Conservation (phyloP, 1,140 invertebrate species). For the Drosophila lacteicornis region DNA sequence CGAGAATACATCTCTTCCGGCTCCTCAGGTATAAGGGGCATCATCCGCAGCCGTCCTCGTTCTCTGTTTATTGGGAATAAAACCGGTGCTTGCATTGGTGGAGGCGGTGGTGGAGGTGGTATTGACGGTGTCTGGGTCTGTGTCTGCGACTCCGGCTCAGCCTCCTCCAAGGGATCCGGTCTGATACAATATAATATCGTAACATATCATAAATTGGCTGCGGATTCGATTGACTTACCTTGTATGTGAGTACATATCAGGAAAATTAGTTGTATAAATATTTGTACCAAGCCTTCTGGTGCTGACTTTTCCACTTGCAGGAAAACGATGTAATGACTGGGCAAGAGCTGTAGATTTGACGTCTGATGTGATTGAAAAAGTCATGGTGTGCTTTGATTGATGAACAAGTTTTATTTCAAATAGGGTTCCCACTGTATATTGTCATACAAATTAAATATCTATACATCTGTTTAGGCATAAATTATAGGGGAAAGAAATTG, state of each 20-base stretch:
- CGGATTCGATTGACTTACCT: background rate
- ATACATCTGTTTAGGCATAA: background rate
- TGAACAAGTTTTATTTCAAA: background rate
- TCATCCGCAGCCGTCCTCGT: background rate
- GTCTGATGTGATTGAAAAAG: background rate
- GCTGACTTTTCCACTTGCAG: background rate
- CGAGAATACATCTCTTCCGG: background rate
- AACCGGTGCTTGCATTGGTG: too few species aligned
- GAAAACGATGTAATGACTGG: background rate
- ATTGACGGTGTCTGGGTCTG: too few species aligned
- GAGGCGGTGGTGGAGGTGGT: too few species aligned
- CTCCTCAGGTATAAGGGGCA: background rate
- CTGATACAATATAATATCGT: too few species aligned
- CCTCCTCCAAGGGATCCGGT: too few species aligned
- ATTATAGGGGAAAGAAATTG: too few species aligned
- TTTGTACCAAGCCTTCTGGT: background rate
- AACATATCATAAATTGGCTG: too few species aligned
- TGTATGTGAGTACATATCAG: too few species aligned
- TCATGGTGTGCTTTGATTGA: background rate
- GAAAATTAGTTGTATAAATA: background rate
- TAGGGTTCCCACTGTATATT: background rate
- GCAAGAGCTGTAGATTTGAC: background rate
- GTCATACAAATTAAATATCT: too few species aligned
- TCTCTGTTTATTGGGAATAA: background rate
- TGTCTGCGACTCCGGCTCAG: too few species aligned